Percentiles rank a stretch among this genome's conserved stretches.
Evolutionary conservation across 2,113 vertebrate genomes (phyloP).

Genomic region (Carassius auratus): DNA sequence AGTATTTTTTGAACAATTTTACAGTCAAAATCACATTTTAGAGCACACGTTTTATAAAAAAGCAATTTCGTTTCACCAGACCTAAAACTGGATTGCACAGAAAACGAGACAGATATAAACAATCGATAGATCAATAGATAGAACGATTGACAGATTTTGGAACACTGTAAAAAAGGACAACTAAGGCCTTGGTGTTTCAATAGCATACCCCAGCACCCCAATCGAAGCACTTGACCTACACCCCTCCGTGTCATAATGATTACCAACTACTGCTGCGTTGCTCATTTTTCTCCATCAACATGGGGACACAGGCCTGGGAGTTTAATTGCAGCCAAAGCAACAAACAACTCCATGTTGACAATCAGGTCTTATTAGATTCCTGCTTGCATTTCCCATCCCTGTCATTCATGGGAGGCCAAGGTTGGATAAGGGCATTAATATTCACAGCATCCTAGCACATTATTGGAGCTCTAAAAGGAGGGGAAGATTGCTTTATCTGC

Average conservation of each 20-base stretch:
- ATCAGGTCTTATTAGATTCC: constrained; percentile 69
- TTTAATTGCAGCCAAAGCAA: constrained; percentile 65
- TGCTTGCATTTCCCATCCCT: constrained; percentile 64
- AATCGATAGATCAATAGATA: neutral
- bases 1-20: neutral
- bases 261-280: constrained; percentile 38
- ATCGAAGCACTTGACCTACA: constrained; percentile 57
- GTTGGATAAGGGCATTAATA: constrained; percentile 69
- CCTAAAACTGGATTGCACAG: neutral
- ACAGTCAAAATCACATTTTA: neutral
- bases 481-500: constrained; percentile 50
- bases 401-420: constrained; percentile 55
- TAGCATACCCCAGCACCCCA: neutral
- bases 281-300: constrained; percentile 45
- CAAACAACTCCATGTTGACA: constrained; percentile 61
- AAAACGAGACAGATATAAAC: neutral
- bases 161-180: neutral
- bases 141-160: neutral
- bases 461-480: constrained; percentile 60
- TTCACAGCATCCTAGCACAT: constrained; percentile 57
- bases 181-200: constrained; percentile 3
- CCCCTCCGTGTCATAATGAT: constrained; percentile 50
- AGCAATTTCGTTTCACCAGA: neutral
- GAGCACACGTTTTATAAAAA: neutral
- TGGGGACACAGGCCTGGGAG: constrained; percentile 51